Evolutionary conservation across 2,113 vertebrate genomes (phyloP), one percentile per base, ranked within the genome.

Genomic region (Crotalus tigris): DNA sequence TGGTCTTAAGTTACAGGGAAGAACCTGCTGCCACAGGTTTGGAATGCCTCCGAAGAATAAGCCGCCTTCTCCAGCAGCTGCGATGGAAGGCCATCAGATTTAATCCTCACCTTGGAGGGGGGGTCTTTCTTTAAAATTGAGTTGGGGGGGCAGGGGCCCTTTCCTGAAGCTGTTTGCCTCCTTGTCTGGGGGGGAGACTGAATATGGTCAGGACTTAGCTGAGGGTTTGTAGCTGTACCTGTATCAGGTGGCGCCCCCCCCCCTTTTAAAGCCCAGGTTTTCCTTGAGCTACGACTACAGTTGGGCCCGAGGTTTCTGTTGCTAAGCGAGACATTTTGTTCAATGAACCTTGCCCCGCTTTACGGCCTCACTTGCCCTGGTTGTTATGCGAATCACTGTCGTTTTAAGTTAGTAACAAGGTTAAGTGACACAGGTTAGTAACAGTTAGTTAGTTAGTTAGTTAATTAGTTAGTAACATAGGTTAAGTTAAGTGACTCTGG

Each of bases 71-170:
- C 12, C 10, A 91, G 85, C 15, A 75, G 61, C 39, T 33, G n/a
- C 88, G 55, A 15, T 26, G 17, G 26, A 29, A 3, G 39, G 85
- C 7, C 6, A 46, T 91, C 87, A 33, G 5, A 90, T 95, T 44
- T 58, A 53, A 89, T 51, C 75, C 85, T 59, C 10, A 2, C 0
- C 15, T 92, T 93, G 64, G 8, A 6, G 86, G 55, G 64, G 39
- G 6, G 0, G 2, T 0, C 15, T 0, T 81, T 0, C 15, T 0
- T 81, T 19, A 49, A 90, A 85, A 8, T 26, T 2, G 15, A 51
- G 64, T 17, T 33, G 58, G 8, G 23, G 4, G 26, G 26, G 0
- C 7, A 12, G 4, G 1, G 29, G 64, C 51, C 51, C 55, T n/a
- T 55, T 55, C 54, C 54, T 15, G 12, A n/a, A 69, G 64, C 29